Percentiles rank a stretch among this genome's conserved stretches.
Conservation (phyloP, 1,140 invertebrate genomes). For the Chrysoperla carnea region DNA sequence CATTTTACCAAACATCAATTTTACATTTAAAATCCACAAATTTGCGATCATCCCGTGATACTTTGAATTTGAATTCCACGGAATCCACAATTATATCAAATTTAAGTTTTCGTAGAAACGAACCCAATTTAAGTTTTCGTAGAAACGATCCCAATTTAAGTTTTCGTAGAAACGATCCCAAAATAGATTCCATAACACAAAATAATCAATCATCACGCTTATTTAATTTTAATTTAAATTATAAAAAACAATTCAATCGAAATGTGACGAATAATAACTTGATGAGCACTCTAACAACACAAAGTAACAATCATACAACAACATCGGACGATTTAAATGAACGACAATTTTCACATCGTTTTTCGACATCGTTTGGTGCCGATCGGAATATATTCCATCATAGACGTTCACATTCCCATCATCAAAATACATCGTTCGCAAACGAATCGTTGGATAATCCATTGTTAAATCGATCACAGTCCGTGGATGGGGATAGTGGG, state of each 20-base stretch:
- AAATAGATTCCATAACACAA: not conserved
- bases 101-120: not conserved
- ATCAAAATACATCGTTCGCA: not conserved
- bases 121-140: too few species aligned
- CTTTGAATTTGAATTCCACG: not conserved
- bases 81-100: too few species aligned
- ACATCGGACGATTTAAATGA: not conserved
- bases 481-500: too few species aligned
- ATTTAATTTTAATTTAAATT: not conserved
- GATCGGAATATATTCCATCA: not conserved
- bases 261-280: not conserved
- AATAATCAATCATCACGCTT: not conserved
- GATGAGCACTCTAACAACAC: too few species aligned
- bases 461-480: not conserved
- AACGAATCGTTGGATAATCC: not conserved
- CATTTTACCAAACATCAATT: too few species aligned
- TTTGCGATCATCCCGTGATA: not conserved
- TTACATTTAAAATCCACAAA: not conserved
- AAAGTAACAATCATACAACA: too few species aligned
- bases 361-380: not conserved
- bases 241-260: not conserved
- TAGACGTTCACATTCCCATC: not conserved
- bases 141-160: not conserved
- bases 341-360: not conserved
- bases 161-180: not conserved